Evolutionary conservation across 2,888 invertebrate genomes (phyloP).

Genomic region (Matsumyia berberina): DNA sequence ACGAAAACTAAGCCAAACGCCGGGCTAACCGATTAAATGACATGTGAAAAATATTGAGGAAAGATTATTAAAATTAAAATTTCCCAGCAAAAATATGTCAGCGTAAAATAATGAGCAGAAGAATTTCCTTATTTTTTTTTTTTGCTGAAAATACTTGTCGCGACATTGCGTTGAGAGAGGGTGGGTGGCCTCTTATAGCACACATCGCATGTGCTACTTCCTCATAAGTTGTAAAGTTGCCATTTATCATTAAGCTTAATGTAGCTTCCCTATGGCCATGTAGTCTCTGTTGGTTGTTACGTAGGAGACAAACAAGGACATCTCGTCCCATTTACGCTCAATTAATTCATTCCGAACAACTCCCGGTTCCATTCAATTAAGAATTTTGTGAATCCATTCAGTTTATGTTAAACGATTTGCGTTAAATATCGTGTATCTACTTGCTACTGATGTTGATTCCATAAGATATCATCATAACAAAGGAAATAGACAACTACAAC

Average conservation of each 20-base stretch:
- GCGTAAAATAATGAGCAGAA: slow-evolving; percentile 4
- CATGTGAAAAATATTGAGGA: slow-evolving; percentile 30
- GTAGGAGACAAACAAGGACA: slow-evolving; percentile 64
- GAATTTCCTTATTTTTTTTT: background rate
- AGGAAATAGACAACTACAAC: slow-evolving; percentile 13
- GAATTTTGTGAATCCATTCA: slow-evolving; percentile 68
- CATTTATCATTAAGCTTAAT: slow-evolving; percentile 50
- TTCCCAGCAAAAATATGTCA: slow-evolving; percentile 38
- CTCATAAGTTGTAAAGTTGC: slow-evolving; percentile 36
- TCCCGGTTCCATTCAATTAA: slow-evolving; percentile 72
- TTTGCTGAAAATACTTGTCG: background rate
- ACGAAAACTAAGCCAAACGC: slow-evolving; percentile 28
- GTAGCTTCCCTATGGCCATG: slow-evolving; percentile 33
- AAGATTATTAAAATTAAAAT: slow-evolving; percentile 28
- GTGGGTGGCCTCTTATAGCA: background rate
- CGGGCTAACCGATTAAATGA: background rate
- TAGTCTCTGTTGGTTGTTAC: background rate
- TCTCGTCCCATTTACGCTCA: slow-evolving; percentile 61
- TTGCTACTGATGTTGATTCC: slow-evolving; percentile 23
- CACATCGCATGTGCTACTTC: slow-evolving; percentile 3
- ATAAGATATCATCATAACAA: slow-evolving; percentile 41
- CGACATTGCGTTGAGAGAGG: background rate
- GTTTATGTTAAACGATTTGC: slow-evolving; percentile 73
- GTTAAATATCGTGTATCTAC: slow-evolving; percentile 63
- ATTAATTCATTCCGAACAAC: slow-evolving; percentile 70